Base-by-base conservation (phyloP, 2,888 invertebrate genomes). In the Lysandra bellargus region DNA sequence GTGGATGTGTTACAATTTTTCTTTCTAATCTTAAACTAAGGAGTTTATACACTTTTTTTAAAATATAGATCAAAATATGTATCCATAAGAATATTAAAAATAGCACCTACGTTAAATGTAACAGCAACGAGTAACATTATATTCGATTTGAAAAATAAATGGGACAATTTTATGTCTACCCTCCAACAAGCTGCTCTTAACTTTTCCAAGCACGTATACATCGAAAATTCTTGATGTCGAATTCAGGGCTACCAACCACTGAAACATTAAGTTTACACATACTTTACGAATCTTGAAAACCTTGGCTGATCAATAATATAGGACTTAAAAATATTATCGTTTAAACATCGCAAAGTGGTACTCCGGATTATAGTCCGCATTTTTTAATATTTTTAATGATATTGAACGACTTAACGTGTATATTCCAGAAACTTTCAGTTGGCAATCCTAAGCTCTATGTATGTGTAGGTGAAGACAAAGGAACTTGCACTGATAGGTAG, bases 381-480 rank as follows among this genome's bases (percentile, higher is more conserved):
- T 49, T 49, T 49, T 49, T 49, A 12, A 49, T 49, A 49, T 12
- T 49, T 49, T 40, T 49, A 12, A 9, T 49, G 9, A 49, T 49
- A 49, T 9, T 2, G 49, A 14, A 33, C 17, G 17, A 69, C 33
- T 4, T 3, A 4, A 12, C 33, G 33, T 37, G 14, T 69, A 1
- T 37, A 12, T 33, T 69, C 14, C 33, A 69, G 7, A 12, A 69
- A 69, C 12, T 14, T 69, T 17, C 6, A 69, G 33, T 69, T 69
- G 33, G 12, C 69, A 69, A 37, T 37, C 69, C 69, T 74, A 74
- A 17, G n/a, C 23, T 74, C 44, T 74, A 44, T 23, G 44, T 74
- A 74, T 74, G 4, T 44, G 74, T 74, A 44, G 74, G 74, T 74
- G 74, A 74, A 74, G 74, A 74, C 74, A 74, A 74, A 74, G 74